Conservation (phyloP, 2,797 vertebrate genomes). For the Hemibagrus guttatus region DNA sequence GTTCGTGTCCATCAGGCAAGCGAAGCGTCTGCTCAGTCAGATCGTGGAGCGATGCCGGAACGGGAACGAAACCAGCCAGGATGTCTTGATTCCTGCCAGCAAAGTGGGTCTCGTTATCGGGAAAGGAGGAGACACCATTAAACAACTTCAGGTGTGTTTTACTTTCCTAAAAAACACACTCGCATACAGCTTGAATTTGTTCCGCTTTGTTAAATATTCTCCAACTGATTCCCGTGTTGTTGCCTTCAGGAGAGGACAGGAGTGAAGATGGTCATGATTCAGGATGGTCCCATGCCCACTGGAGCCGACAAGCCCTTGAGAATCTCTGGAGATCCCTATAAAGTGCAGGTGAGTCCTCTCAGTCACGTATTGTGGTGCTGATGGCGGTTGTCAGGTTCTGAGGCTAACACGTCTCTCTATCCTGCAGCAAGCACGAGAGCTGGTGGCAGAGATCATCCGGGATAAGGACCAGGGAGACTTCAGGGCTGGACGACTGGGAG, state of each 20-base stretch:
- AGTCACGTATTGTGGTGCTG: too few relatives aligned
- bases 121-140: slow-evolving; percentile 98
- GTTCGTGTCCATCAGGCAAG: slow-evolving; percentile 80
- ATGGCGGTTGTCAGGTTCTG: not conserved
- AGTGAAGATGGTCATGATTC: slow-evolving; percentile 99
- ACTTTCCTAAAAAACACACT: not conserved
- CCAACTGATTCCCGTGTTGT: slow-evolving; percentile 47
- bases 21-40: slow-evolving; percentile 92
- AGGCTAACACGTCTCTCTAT: slow-evolving; percentile 20
- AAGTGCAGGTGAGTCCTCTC: slow-evolving; percentile 88
- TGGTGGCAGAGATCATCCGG: slow-evolving; percentile 95
- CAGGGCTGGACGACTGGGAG: slow-evolving; percentile 81
- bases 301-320: slow-evolving; percentile 98
- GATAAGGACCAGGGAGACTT: slow-evolving; percentile 98
- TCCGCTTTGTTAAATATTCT: not conserved
- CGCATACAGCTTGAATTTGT: not conserved
- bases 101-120: slow-evolving; percentile 99
- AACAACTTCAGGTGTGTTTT: slow-evolving; percentile 89
- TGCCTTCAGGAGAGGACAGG: slow-evolving; percentile 90
- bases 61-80: slow-evolving; percentile 91
- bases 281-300: slow-evolving; percentile 95
- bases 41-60: slow-evolving; percentile 98
- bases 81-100: slow-evolving; percentile 95
- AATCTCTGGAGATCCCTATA: slow-evolving; percentile 96
- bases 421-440: slow-evolving; percentile 96